A percentile compares a stretch with the other conserved stretches of the same genome.
Evolutionary conservation across 30 jellyfish, hydroid and myxozoan species (phyloP).

Genomic region (Hydractinia echinata): DNA sequence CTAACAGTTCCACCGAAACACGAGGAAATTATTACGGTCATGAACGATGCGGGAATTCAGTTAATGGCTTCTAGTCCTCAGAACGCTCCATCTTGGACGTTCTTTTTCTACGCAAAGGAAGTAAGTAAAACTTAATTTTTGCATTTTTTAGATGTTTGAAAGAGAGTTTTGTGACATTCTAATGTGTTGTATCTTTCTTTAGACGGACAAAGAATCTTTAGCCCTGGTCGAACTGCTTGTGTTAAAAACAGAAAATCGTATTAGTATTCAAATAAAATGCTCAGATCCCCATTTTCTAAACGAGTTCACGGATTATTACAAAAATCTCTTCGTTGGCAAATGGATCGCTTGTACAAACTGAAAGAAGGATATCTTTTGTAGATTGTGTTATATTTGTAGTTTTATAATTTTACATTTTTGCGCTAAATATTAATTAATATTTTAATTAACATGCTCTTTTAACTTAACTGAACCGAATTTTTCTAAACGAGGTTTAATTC

Average conservation of each 20-base stretch:
- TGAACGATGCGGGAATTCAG: slow-evolving; percentile 15
- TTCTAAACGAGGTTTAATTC: too few species aligned
- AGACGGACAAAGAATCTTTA: not conserved
- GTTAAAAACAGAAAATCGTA: not conserved
- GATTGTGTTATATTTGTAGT: too few species aligned
- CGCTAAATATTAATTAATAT: too few species aligned
- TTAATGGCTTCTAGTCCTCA: slow-evolving; percentile 20
- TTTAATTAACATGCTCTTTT: too few species aligned
- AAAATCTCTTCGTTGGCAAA: not conserved
- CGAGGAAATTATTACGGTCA: slow-evolving; percentile 15
- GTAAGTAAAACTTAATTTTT: not conserved
- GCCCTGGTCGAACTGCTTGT: not conserved
- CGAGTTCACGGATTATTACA: not conserved
- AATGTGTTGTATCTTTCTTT: not conserved
- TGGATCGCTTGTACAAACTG: not conserved
- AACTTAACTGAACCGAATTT: too few species aligned
- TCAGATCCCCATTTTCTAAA: not conserved
- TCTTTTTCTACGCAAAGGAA: slow-evolving; percentile 19
- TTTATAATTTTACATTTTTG: too few species aligned
- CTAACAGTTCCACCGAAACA: slow-evolving; percentile 22
- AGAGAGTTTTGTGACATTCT: not conserved
- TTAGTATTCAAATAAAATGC: not conserved
- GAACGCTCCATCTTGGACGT: slow-evolving; percentile 16
- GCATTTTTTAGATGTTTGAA: not conserved
- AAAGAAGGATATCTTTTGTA: too few species aligned